Conservation (phyloP, 2,888 invertebrate genomes). For the Trichopoda pennipes region DNA sequence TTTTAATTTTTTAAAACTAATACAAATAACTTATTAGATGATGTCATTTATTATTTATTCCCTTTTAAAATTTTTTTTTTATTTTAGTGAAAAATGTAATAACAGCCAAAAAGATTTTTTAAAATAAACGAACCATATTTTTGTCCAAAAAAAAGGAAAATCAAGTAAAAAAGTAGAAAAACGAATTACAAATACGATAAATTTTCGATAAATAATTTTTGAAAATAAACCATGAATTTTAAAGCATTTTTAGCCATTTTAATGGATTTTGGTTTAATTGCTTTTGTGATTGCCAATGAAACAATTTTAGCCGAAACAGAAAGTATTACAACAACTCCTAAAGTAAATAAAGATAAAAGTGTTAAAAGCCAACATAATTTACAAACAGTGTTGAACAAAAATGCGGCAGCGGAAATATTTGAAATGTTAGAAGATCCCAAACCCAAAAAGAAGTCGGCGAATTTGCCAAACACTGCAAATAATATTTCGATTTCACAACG, state of each 20-base stretch:
- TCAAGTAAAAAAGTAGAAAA: constrained; percentile 65
- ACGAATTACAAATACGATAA: constrained; percentile 73
- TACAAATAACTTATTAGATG: constrained; percentile 32
- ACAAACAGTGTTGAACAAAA: constrained; percentile 66
- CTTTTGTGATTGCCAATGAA: constrained; percentile 74
- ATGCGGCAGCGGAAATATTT: constrained; percentile 72
- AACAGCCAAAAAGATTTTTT: constrained; percentile 48
- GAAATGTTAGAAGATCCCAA: constrained; percentile 51
- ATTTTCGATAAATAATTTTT: neutral
- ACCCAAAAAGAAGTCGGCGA: constrained; percentile 34
- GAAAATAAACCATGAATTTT: constrained; percentile 73
- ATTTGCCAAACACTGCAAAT: neutral
- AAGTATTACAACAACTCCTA: constrained; percentile 65
- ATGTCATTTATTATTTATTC: constrained; percentile 72
- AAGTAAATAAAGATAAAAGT: constrained; percentile 54
- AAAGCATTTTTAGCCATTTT: constrained; percentile 75
- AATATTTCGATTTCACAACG: constrained; percentile 33
- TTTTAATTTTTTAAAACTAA: neutral
- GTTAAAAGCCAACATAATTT: neutral
- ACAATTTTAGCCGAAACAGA: constrained; percentile 74
- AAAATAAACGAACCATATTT: constrained; percentile 47
- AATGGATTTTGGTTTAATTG: constrained; percentile 75
- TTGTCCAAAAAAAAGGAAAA: constrained; percentile 67
- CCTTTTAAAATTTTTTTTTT: constrained; percentile 1
- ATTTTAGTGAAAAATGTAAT: constrained; percentile 69